Conservation (phyloP, 1,140 invertebrate species). For the Orchesella cincta region DNA sequence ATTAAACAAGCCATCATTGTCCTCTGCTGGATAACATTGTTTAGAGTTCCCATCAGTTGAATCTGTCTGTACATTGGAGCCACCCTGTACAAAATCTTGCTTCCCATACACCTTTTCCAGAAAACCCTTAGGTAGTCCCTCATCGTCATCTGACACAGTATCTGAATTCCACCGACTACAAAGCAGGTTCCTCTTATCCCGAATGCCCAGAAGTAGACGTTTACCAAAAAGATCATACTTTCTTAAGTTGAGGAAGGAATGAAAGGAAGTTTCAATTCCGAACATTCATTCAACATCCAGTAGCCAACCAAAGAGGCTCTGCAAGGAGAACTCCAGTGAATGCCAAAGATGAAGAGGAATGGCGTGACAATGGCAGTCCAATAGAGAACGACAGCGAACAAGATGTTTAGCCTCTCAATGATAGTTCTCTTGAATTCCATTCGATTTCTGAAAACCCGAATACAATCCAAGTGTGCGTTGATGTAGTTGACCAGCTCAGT, state of each 20-base stretch:
- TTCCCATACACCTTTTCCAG: background rate
- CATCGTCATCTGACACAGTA: background rate
- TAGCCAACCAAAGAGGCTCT: background rate
- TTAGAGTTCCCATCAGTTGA: background rate
- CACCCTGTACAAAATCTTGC: background rate
- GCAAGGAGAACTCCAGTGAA: background rate
- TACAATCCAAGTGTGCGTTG: background rate
- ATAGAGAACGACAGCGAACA: background rate
- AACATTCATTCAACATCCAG: background rate
- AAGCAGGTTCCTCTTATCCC: background rate
- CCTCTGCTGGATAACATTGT: background rate
- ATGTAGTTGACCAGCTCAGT: background rate
- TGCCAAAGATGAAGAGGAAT: background rate
- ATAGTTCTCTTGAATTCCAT: background rate
- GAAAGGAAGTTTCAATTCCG: background rate
- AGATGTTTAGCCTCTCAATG: background rate
- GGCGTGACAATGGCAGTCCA: background rate
- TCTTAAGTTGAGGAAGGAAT: background rate
- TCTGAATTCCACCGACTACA: background rate
- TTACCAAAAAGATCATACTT: background rate
- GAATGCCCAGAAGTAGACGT: background rate
- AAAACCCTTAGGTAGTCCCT: background rate
- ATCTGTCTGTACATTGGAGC: background rate
- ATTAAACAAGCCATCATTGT: background rate
- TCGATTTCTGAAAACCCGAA: background rate